Conservation (phyloP, 2,888 invertebrate species). For the Tipula lateralis region DNA sequence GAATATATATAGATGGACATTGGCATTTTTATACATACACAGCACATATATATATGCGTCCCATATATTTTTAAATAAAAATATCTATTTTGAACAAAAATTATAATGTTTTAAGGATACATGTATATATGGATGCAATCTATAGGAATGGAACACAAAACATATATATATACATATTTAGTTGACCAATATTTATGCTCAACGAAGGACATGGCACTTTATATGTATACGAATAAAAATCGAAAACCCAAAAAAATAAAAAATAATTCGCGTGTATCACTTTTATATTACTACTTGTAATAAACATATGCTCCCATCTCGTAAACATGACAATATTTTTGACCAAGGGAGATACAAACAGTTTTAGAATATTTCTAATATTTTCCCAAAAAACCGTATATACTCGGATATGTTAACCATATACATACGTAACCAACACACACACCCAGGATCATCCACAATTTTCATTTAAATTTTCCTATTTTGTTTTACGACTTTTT, state of each 20-base stretch:
- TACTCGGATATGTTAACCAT: background rate
- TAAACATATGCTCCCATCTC: slow-evolving; percentile 19
- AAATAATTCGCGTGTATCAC: slow-evolving; percentile 19
- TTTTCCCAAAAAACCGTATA: background rate
- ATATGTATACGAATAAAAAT: background rate
- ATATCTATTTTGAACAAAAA: background rate
- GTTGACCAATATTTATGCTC: background rate
- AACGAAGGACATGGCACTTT: background rate
- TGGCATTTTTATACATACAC: background rate
- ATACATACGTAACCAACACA: background rate
- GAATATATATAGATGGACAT: slow-evolving; percentile 24
- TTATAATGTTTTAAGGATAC: slow-evolving; percentile 19
- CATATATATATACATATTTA: background rate
- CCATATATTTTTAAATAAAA: background rate
- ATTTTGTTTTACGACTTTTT: slow-evolving; percentile 7
- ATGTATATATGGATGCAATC: background rate
- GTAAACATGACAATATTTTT: slow-evolving; percentile 24
- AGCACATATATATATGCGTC: background rate
- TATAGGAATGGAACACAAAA: background rate
- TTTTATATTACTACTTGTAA: slow-evolving; percentile 19
- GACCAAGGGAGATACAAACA: slow-evolving; percentile 1
- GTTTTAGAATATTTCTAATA: background rate
- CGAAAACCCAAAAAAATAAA: background rate
- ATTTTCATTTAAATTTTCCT: slow-evolving; percentile 19
- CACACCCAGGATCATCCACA: background rate